phyloP scores from a whole-genome alignment of 2,888 invertebrate species.

The Pammene fasciana region DNA sequence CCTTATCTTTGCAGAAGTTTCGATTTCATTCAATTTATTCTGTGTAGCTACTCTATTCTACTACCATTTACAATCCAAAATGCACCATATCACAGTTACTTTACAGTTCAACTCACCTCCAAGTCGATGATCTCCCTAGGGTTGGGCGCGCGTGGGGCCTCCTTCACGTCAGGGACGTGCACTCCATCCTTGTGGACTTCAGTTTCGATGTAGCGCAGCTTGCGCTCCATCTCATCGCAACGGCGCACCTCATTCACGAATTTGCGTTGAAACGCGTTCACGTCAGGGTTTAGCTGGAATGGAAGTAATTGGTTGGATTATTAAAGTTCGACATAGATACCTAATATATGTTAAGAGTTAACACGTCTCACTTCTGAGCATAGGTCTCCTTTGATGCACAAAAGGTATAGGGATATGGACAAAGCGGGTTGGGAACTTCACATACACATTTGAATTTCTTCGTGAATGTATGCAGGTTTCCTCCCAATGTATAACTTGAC shows the following conservation, averaged over 20 bases:
- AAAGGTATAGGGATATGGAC: too few relatives aligned
- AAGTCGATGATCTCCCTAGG: slow-evolving; percentile 94
- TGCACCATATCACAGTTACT: background rate
- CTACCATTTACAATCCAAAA: slow-evolving; percentile 56
- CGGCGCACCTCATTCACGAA: slow-evolving; percentile 95
- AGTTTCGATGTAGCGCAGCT: slow-evolving; percentile 92
- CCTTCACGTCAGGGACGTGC: slow-evolving; percentile 88
- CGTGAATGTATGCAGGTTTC: too few relatives aligned
- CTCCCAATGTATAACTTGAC: too few relatives aligned
- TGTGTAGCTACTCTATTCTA: too few relatives aligned
- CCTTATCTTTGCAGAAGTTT: too few relatives aligned
- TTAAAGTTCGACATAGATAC: background rate
- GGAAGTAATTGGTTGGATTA: background rate
- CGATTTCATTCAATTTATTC: too few relatives aligned
- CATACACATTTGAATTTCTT: too few relatives aligned
- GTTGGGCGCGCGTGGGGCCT: slow-evolving; percentile 90
- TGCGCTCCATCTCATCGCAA: slow-evolving; percentile 96
- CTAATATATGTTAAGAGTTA: background rate
- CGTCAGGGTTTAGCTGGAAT: slow-evolving; percentile 90
- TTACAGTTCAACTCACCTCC: slow-evolving; percentile 82
- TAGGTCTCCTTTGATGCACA: too few relatives aligned
- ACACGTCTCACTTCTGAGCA: too few relatives aligned
- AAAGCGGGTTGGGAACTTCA: too few relatives aligned
- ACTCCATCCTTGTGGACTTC: slow-evolving; percentile 94
- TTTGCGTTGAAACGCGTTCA: slow-evolving; percentile 95